Percentiles rank a stretch among this genome's conserved stretches.
These are phyloP conservation scores for Drosophila micromelanica DNA, from an alignment of 1,140 invertebrate genomes.

Conservation along the genomic window DNA sequence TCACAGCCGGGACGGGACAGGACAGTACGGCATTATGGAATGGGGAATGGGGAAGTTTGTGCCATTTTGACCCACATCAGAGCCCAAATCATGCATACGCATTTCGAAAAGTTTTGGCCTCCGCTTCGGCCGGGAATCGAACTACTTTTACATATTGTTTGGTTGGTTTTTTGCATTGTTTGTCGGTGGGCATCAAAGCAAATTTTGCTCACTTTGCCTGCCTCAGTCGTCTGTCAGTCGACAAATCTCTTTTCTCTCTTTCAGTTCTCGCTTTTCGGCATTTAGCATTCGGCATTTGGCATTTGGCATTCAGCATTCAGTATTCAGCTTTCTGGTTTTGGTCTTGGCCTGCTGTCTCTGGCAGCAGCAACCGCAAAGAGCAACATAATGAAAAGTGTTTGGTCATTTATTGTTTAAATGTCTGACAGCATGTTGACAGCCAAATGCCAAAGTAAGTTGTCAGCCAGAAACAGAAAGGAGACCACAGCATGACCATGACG, in stretches of 20 bases:
- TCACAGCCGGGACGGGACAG: neutral
- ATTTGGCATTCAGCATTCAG: neutral
- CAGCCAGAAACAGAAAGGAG: slow-evolving; percentile 55
- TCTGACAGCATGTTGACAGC: slow-evolving; percentile 80
- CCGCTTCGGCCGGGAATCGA: slow-evolving; percentile 3
- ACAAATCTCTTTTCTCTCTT: slow-evolving; percentile 45
- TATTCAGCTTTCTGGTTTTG: slow-evolving; percentile 10
- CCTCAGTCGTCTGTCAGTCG: slow-evolving; percentile 23
- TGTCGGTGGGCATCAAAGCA: slow-evolving; percentile 48
- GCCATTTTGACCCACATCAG: slow-evolving; percentile 68
- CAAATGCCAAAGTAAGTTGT: slow-evolving; percentile 82
- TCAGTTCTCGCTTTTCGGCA: slow-evolving; percentile 10
- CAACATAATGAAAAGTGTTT: slow-evolving; percentile 83
- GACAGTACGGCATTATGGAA: no score
- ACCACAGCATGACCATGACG: slow-evolving; percentile 44
- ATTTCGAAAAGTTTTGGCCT: slow-evolving; percentile 36
- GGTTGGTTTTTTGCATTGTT: slow-evolving; percentile 28
- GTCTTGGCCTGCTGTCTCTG: slow-evolving; percentile 38
- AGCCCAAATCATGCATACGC: slow-evolving; percentile 51
- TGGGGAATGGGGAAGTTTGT: neutral
- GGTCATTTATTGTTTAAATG: slow-evolving; percentile 83
- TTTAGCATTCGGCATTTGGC: neutral
- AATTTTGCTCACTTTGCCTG: slow-evolving; percentile 43
- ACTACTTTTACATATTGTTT: slow-evolving; percentile 10
- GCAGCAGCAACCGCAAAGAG: slow-evolving; percentile 68